Base-by-base conservation (phyloP, 2,888 invertebrate species). In the Spisula solida region DNA sequence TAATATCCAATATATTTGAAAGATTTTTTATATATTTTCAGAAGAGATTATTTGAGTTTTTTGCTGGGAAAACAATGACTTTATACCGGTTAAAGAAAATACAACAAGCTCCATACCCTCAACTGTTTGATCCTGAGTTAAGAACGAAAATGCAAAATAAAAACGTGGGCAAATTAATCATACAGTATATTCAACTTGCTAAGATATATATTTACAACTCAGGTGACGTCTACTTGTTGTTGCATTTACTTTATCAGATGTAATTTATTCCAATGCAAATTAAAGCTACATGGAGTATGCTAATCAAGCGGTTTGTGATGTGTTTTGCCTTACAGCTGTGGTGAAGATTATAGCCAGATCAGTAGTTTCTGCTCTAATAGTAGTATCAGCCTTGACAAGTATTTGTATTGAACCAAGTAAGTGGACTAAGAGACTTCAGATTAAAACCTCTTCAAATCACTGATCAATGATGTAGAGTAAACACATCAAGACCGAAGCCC, bases 241-340 rank as follows among this genome's bases (percentile, higher is more conserved):
- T 66, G 25, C 60, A 66, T 51, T 51, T 1, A 66, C n/a, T 66
- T 25, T 5, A 66, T 66, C 60, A 66, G 60, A 66, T 25, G n/a
- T 25, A 66, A 66, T 66, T 25, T 66, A 25, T 66, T 25, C 12
- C 60, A 66, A 0, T 66, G 60, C 60, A 66, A 0, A 25, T 66
- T 66, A n/a, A 66, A n/a, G 41, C 25, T 66, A 25, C 25, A 66
- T 25, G n/a, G 60, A n/a, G 5, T 66, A 66, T 66, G 60, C 25
- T 66, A 66, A 66, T 66, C n/a, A 66, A 41, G 60, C 10, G 25
- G 25, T 1, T 25, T 25, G 60, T 25, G n/a, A n/a, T 25, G 41
- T 14, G n/a, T 66, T 66, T 66, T 66, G 60, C 60, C 25, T 66
- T 25, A 66, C 60, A 66, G 60, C 60, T 66, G 60, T 66, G 60